Conservation (phyloP, 2,888 invertebrate genomes). For the Zhuqinia jingwanae region DNA sequence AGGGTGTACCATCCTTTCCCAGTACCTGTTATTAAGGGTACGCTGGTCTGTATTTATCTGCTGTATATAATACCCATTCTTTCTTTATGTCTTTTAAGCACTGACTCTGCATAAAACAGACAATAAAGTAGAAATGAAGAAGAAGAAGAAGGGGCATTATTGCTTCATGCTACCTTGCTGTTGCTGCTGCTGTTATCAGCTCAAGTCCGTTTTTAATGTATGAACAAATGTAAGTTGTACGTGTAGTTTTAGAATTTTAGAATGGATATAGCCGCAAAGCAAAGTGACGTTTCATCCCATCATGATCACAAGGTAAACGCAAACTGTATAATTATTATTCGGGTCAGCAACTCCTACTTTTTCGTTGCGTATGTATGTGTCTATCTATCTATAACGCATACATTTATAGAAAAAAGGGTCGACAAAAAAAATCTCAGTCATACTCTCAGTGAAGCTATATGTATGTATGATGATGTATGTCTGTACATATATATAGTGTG, state of each 20-base stretch:
- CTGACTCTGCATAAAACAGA: slow-evolving; percentile 48
- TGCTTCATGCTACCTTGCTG: not conserved
- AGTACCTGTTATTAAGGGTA: slow-evolving; percentile 18
- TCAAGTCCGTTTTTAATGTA: not conserved
- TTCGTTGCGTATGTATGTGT: not conserved
- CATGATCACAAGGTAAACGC: slow-evolving; percentile 44
- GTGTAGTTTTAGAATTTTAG: not conserved
- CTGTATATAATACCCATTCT: not conserved
- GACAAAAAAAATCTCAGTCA: slow-evolving; percentile 58
- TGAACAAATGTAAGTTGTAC: no score
- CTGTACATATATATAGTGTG: no score
- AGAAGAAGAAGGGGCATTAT: slow-evolving; percentile 38
- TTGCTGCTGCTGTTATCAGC: not conserved
- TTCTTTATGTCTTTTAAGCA: slow-evolving; percentile 9
- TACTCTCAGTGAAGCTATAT: not conserved
- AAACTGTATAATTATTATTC: slow-evolving; percentile 76
- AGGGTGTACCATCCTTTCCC: not conserved
- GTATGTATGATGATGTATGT: no score
- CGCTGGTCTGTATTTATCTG: not conserved
- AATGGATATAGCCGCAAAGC: not conserved
- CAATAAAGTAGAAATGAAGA: slow-evolving; percentile 17
- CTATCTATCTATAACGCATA: not conserved
- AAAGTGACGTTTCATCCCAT: slow-evolving; percentile 40
- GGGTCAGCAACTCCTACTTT: slow-evolving; percentile 74
- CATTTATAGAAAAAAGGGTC: not conserved